phyloP scores from a whole-genome alignment of 1,140 invertebrate species.

The roundworm (Caenorhabditis elegans) region DNA sequence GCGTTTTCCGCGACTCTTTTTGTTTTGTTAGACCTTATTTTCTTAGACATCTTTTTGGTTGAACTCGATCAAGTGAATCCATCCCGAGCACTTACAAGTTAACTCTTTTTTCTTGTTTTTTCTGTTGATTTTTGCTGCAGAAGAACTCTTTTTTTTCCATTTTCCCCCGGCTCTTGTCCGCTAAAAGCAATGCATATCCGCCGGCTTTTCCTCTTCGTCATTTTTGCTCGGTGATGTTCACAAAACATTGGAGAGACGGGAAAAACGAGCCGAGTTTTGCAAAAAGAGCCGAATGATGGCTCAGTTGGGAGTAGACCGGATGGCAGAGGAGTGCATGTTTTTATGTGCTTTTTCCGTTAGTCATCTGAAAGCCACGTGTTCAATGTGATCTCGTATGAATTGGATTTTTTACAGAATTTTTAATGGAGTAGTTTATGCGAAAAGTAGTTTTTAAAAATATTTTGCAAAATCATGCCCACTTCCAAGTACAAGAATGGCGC shows the following conservation, averaged over 20 bases:
- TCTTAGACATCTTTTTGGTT: background rate
- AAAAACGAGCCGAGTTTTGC: background rate
- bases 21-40: no score
- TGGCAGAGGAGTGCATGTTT: background rate
- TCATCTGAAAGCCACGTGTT: background rate
- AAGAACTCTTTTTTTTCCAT: background rate
- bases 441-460: no score
- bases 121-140: background rate
- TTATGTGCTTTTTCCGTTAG: background rate
- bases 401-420: no score
- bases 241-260: background rate
- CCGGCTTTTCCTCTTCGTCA: background rate
- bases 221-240: slow-evolving; percentile 13
- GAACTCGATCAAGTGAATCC: background rate
- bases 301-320: background rate
- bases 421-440: no score
- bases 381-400: no score
- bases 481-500: no score
- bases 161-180: background rate
- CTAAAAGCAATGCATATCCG: slow-evolving; percentile 25
- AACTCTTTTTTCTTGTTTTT: background rate
- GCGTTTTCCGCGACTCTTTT: no score
- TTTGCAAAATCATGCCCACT: no score
- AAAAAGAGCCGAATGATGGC: slow-evolving; percentile 7
- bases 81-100: background rate